Evolutionary conservation across 92 coral and sea anemone genomes (phyloP), one percentile per base, ranked within the genome.

Genomic region (Siderastrea radians): DNA sequence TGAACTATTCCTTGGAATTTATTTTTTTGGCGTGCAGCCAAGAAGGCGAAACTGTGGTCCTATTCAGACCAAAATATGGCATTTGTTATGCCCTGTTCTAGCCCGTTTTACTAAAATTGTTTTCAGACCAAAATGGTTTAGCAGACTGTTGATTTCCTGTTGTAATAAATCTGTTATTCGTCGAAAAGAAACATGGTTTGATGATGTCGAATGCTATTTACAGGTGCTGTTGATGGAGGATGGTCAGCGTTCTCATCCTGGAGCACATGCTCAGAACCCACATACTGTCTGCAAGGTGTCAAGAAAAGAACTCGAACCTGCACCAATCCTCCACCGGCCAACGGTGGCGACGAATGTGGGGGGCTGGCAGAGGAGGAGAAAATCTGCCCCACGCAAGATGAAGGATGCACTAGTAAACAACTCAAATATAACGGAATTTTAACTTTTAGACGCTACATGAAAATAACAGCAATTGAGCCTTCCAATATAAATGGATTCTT

Each of bases 171-270:
- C 61, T 7, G 8, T 55, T 7, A 4, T 55, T 55, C 2, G 61
- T 26, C 12, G 12, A 55, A 7, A 2, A 55, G 10, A 55, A 55
- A n/a, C 1, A n/a, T 46, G 8, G 8, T 74, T 74, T 52, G 16
- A 2, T 75, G 50, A 44, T 45, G 61, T 59, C 55, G 4, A 1
- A 1, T 50, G 45, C 10, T 13, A 2, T 74, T 68, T 5, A 17
- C 78, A 98, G 99, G 98, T 53, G 95, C 96, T 54, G 89, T 96
- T 75, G 83, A 94, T 59, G 99, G 99, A 64, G 98, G 99, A 0
- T 98, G 98, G 98, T 83, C 93, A n/a, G 82, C 70, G 46, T 98
- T 91, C 89, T 84, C 90, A 52, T 3, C 96, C 2, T 98, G 97
- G 94, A 69, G 93, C 17, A 70, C 81, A 10, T 98, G 99, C 79